Evolutionary conservation across 2,888 invertebrate species (phyloP).

Genomic region (Allophyes oxyacanthae): DNA sequence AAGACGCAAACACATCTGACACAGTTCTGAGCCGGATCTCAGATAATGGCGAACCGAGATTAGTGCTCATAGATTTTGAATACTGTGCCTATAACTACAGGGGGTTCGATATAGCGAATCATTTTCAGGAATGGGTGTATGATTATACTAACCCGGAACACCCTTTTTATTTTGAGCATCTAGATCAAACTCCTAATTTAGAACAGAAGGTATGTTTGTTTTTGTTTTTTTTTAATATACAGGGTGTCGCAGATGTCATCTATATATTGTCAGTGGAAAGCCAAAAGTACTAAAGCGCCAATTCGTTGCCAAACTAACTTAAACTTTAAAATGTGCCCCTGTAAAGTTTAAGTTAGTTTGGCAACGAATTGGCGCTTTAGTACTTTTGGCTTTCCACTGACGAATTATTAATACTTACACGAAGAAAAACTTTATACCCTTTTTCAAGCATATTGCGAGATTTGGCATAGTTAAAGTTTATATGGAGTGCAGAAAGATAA

Average conservation of each 20-base stretch:
- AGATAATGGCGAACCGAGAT: conserved; percentile 87
- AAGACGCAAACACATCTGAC: conserved; percentile 78
- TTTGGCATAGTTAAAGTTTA: too few relatives aligned
- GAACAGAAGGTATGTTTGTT: conserved; percentile 92
- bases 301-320: too few relatives aligned
- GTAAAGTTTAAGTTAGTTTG: too few relatives aligned
- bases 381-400: too few relatives aligned
- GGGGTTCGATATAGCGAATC: conserved; percentile 98
- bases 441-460: too few relatives aligned
- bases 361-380: too few relatives aligned
- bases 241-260: neutral
- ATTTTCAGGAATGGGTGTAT: conserved; percentile 97
- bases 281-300: too few relatives aligned
- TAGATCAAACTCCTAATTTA: conserved; percentile 92
- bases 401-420: too few relatives aligned
- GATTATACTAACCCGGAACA: conserved; percentile 94
- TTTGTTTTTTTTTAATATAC: neutral
- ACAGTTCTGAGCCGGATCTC: conserved; percentile 70
- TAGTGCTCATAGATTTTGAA: conserved; percentile 97
- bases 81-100: conserved; percentile 97
- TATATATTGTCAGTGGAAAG: too few relatives aligned
- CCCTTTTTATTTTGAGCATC: conserved; percentile 93
- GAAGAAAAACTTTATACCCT: too few relatives aligned
- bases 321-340: too few relatives aligned
- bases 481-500: too few relatives aligned